Evolutionary conservation across 2,797 vertebrate genomes (phyloP), one percentile per base, ranked within the genome.

Genomic region (Craterocephalus amniculus): DNA sequence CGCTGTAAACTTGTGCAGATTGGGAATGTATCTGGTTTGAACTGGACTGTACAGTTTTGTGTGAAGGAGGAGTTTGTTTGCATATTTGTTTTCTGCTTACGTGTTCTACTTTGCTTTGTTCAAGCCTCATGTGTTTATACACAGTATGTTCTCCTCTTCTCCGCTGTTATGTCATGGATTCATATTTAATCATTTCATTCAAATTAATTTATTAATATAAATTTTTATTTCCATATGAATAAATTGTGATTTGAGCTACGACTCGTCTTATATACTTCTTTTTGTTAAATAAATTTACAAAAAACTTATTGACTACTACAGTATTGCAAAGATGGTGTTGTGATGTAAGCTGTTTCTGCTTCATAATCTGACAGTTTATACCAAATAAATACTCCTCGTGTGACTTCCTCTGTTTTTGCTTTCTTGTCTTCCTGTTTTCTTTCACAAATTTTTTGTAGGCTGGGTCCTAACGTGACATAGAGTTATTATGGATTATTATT

Each of bases 171-270:
- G 68, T 67, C 45, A 45, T 68, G 13, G 36, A 31, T 78, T 63
- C 52, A 55, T 61, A n/a, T 45, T 48, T 64, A 62, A 54, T 18
- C 56, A 64, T 58, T 78, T 81, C 9, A 80, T 75, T 72, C 58
- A 70, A 72, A 79, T 83, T 84, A 84, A 91, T 87, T 90, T 91
- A 89, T 92, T 83, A 36, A 64, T 79, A 80, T 86, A 26, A 36
- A 20, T 13, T 27, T 56, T 71, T 78, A 45, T 65, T 51, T 56
- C 51, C 55, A 14, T 80, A 73, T 83, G 66, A 61, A 51, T 83
- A 67, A 58, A 51, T 63, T 74, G 67, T 81, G 70, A 76, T 81
- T 76, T 80, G 65, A 75, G 58, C 70, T 62, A 57, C 13, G 4
- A 74, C 59, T 59, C 40, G 40, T 84, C 67, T 58, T 68, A 75